Evolutionary conservation across 2,113 vertebrate species (phyloP).

Genomic region (Peromyscus maniculatus): DNA sequence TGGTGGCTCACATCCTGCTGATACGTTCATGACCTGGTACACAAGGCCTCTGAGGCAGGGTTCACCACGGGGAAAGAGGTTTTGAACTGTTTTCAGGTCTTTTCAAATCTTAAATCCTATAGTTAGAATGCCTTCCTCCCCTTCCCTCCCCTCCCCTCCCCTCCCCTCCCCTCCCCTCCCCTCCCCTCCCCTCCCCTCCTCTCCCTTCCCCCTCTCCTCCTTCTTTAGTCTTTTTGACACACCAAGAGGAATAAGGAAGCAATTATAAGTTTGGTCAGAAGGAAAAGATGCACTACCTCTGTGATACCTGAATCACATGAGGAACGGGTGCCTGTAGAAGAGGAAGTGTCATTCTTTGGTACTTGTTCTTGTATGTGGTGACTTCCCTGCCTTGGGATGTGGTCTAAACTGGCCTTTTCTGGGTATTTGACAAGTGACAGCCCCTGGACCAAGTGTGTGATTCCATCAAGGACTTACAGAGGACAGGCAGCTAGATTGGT

Average conservation of each 20-base stretch:
- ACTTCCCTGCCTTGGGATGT: neutral
- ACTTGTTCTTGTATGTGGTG: neutral
- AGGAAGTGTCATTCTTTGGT: neutral
- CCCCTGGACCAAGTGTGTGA: neutral
- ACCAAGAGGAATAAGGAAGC: slow-evolving; percentile 41
- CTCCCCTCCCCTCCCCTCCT: no score
- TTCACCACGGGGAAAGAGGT: slow-evolving; percentile 63
- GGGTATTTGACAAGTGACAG: neutral
- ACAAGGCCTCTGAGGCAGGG: slow-evolving; percentile 76
- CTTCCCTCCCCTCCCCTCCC: no score
- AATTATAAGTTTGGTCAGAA: neutral
- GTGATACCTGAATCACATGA: neutral
- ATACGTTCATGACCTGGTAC: slow-evolving; percentile 67
- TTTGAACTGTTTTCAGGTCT: slow-evolving; percentile 71
- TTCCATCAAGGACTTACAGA: neutral
- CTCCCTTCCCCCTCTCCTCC: neutral
- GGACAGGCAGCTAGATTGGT: neutral
- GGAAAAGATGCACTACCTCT: neutral
- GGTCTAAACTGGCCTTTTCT: neutral
- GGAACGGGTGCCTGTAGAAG: neutral
- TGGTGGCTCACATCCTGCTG: slow-evolving; percentile 67
- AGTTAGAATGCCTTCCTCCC: slow-evolving; percentile 49
- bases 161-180: no score
- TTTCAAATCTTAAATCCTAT: slow-evolving; percentile 67
- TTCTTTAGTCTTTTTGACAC: slow-evolving; percentile 37